Evolutionary conservation across 2,113 vertebrate genomes (phyloP), one percentile per base, ranked within the genome.

Genomic region (Antennarius striatus): DNA sequence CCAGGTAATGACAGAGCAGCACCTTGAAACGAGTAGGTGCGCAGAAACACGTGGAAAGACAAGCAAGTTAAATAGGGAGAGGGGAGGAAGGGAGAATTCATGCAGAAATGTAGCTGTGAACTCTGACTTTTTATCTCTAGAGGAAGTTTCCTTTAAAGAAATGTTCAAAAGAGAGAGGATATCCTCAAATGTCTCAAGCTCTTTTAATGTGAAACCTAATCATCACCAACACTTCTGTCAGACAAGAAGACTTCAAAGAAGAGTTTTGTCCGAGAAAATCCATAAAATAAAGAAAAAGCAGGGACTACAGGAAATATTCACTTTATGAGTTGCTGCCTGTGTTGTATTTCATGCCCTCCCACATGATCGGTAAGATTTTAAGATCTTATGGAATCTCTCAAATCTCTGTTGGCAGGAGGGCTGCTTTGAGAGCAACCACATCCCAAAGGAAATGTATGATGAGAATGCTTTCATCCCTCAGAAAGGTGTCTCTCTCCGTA

Each of bases 1-100:
- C 47, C 79, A 88, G 82, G 83, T 90, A 92, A 89, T 89, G 79
- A 89, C 71, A 90, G 79, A 83, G 83, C 73, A 56, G 45, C 29
- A 79, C n/a, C 62, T 22, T 17, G n/a, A 89, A 90, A 90, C 88
- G 78, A 91, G 73, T 75, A 75, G 87, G 82, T 63, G 58, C 10
- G 45, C n/a, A 36, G 59, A 58, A 79, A 62, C 45, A 61, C 56
- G 77, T 53, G 69, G 81, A 88, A 64, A 81, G 79, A 85, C 52
- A 43, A 82, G 73, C 13, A 50, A 75, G 68, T 79, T 76, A 83
- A 85, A 79, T 30, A 54, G 63, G 56, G 58, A 65, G 68, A 69
- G 73, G 60, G 60, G 56, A 61, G 55, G 75, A 75, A 81, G 57
- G 47, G 77, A 71, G 72, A 80, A 70, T 63, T 72, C 59, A 42